Evolutionary conservation across 2,797 vertebrate genomes (phyloP), one percentile per base, ranked within the genome.

Genomic region (Peromyscus attwateri): DNA sequence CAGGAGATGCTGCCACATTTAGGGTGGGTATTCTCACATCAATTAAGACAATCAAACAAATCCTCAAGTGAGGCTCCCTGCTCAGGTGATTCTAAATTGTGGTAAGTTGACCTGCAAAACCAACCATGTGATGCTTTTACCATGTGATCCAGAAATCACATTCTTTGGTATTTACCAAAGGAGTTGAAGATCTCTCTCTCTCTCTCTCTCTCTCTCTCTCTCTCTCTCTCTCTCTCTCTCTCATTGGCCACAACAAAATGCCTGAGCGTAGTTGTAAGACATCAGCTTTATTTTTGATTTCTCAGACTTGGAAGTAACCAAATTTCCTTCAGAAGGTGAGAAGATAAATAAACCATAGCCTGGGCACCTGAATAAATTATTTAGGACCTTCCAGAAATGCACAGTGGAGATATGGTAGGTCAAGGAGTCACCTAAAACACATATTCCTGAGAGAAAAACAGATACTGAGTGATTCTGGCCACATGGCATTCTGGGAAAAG

Each of bases 281-380:
- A 71, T 64, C 34, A 76, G 73, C 21, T 85, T 87, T 40, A 75
- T 52, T 87, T 52, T 29, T 40, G 64, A 76, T 76, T 52, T 3
- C 19, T 25, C 6, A 57, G n/a, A 73, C 25, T 89, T 66, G 31
- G 85, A 52, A 84, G 40, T 87, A 80, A 52, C 31, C 19, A 62
- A 52, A 40, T 90, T 80, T 92, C 87, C 81, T 85, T n/a, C n/a
- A 66, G 66, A 79, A 77, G 81, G 55, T 62, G 31, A 83, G 57
- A 40, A 60, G 19, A 34, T 76, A 76, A 68, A 94, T 82, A 66
- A 87, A 87, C 13, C 0, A 0, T 46, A 57, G 62, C 60, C n/a
- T 23, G 3, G 23, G 29, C 10, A 25, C 27, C 23, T 37, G n/a
- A 17, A 31, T 14, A 64, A 62, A 82, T 91, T 93, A 76, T 52